Evolutionary conservation across 2,888 invertebrate genomes (phyloP).

Genomic region (Nomada flava): DNA sequence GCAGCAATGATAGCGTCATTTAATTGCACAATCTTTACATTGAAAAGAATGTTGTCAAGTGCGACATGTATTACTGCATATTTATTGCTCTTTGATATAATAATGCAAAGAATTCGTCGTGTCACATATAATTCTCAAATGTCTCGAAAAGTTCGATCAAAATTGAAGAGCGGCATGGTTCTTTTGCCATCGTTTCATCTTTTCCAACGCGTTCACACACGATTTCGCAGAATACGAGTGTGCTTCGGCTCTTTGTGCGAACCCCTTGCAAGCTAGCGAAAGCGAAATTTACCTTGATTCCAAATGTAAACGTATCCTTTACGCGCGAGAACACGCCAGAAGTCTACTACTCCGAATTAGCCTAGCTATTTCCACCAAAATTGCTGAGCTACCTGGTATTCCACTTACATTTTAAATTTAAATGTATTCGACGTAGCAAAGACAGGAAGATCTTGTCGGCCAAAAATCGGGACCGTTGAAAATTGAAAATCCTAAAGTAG

Average conservation of each 20-base stretch:
- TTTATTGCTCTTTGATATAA: too few species aligned
- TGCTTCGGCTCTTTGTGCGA: background rate
- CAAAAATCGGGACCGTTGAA: background rate
- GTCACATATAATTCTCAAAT: too few species aligned
- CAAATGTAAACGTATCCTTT: background rate
- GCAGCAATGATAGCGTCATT: too few species aligned
- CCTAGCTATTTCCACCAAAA: background rate
- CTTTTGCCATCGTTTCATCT: slow-evolving; percentile 1
- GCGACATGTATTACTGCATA: too few species aligned
- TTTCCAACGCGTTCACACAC: background rate
- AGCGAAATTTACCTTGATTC: slow-evolving; percentile 10
- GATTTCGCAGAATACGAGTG: background rate
- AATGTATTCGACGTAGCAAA: background rate
- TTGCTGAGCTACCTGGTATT: background rate
- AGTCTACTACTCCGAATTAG: background rate
- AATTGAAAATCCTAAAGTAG: background rate
- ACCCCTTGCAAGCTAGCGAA: background rate
- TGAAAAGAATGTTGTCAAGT: too few species aligned
- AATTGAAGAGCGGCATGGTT: background rate
- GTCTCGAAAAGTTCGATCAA: background rate
- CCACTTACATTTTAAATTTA: background rate
- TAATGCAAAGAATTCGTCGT: too few species aligned
- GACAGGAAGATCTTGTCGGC: background rate
- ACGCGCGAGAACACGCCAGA: background rate
- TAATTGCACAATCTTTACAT: too few species aligned